A percentile compares a stretch with the other conserved stretches of the same genome.
Conservation (phyloP, 23 tunicate species). For the Styela plicata region DNA sequence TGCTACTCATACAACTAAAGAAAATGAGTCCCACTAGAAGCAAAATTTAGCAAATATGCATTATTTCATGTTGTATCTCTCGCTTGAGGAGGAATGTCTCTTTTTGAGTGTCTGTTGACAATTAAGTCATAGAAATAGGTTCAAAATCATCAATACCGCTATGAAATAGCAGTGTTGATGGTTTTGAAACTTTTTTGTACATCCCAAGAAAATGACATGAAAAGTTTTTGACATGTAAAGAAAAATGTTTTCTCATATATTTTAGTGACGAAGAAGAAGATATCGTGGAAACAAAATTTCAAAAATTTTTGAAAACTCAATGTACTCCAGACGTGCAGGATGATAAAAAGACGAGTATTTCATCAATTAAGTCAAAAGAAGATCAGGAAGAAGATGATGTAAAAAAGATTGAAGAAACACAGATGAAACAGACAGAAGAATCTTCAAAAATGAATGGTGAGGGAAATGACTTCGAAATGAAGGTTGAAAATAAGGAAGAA, state of each 20-base stretch:
- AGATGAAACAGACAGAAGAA: background rate
- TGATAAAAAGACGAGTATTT: background rate
- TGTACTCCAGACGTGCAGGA: conserved; percentile 3
- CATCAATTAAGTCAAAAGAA: background rate
- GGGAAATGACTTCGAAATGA: background rate
- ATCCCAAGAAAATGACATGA: no score
- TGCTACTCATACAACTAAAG: no score
- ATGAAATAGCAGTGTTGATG: no score
- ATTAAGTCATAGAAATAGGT: no score
- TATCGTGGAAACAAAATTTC: conserved; percentile 28
- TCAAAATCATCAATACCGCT: no score
- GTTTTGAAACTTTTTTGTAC: no score
- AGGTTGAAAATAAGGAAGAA: background rate
- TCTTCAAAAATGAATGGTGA: background rate
- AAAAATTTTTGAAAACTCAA: conserved; percentile 28
- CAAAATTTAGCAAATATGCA: no score
- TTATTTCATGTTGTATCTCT: no score
- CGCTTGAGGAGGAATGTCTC: no score
- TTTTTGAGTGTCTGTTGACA: no score
- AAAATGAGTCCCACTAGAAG: no score
- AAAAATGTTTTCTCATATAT: background rate
- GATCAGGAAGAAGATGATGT: background rate
- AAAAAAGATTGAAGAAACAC: background rate
- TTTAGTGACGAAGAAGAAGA: conserved; percentile 17
- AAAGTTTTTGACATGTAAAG: no score